Conservation (phyloP, 2,888 invertebrate species). For the Omphaloscelis lunosa region DNA sequence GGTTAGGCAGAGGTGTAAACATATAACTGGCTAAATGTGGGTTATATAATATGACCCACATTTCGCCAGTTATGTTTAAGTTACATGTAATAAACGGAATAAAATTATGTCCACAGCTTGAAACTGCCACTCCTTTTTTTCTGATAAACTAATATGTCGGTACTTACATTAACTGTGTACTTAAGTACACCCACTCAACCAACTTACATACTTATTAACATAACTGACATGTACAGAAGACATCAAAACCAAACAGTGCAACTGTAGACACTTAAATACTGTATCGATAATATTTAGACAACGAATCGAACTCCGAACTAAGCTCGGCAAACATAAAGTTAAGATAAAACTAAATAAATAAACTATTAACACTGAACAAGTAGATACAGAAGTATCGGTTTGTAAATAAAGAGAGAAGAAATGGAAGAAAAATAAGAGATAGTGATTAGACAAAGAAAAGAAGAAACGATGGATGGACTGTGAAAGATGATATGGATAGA, state of each 20-base stretch:
- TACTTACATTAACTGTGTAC: not conserved
- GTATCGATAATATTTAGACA: constrained; percentile 53
- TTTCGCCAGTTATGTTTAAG: too few species aligned
- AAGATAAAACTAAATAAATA: constrained; percentile 50
- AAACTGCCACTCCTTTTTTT: not conserved
- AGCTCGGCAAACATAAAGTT: constrained; percentile 38
- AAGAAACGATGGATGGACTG: too few species aligned
- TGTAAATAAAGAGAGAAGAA: not conserved
- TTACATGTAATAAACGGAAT: not conserved
- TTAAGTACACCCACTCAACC: constrained; percentile 22
- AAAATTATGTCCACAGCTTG: not conserved
- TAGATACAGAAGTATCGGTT: constrained; percentile 28
- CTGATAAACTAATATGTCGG: constrained; percentile 1
- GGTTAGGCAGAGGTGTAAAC: too few species aligned
- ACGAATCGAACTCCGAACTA: constrained; percentile 39
- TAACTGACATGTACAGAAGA: constrained; percentile 19
- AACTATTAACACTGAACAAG: constrained; percentile 12
- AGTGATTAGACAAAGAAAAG: not conserved
- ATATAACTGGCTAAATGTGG: too few species aligned
- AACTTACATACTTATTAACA: constrained; percentile 8
- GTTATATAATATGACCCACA: too few species aligned
- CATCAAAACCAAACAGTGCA: constrained; percentile 28
- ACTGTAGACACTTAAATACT: constrained; percentile 21
- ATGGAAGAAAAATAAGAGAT: not conserved
- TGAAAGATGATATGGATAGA: too few species aligned